Base-by-base conservation (phyloP, 2,888 invertebrate species). In the Nomada flava region DNA sequence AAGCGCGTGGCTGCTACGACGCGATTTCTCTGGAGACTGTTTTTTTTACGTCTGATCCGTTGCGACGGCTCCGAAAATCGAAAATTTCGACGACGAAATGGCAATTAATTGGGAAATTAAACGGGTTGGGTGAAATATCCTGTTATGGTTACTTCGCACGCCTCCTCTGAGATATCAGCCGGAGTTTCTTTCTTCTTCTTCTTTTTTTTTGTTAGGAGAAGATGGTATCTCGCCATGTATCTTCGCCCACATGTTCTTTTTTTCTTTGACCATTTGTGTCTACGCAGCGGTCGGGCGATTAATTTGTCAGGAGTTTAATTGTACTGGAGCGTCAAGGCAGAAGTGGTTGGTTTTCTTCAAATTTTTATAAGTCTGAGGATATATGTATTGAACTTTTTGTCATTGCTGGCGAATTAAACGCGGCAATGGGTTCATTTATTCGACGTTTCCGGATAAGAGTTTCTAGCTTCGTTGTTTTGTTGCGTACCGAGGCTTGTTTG, bases 21-120 rank as follows among this genome's bases (percentile, higher is more conserved):
- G 77, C 73, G 80, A 86, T 87, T 83, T 87, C 88, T 84, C 88
- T 59, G 76, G 88, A 76, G 88, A 87, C 79, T 79, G 76, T 75
- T 23, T 76, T 60, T 62, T 47, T 20, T 26, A 57, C 57, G 57
- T 23, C 26, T 15, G 47, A 4, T 89, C 57, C 36, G 53, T 63
- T 72, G 63, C 2, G 15, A 67, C 62, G 70, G 44, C 60, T 42
- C 26, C 47, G 29, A 62, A 57, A 59, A 42, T 26, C 71, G 52
- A 44, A 53, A 70, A 79, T 76, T 62, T 76, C 55, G 55, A 26
- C 29, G 57, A 15, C 15, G 63, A 42, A 67, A 65, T 74, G 73
- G 79, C 10, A 53, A 59, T 81, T 78, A 75, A 78, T 78, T 63
- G 67, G 68, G 75, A 63, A 53, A 55, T 74, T 63, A 50, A 69